phyloP scores from a whole-genome alignment of 2,888 invertebrate genomes.

The Muschampia plurimacula region DNA sequence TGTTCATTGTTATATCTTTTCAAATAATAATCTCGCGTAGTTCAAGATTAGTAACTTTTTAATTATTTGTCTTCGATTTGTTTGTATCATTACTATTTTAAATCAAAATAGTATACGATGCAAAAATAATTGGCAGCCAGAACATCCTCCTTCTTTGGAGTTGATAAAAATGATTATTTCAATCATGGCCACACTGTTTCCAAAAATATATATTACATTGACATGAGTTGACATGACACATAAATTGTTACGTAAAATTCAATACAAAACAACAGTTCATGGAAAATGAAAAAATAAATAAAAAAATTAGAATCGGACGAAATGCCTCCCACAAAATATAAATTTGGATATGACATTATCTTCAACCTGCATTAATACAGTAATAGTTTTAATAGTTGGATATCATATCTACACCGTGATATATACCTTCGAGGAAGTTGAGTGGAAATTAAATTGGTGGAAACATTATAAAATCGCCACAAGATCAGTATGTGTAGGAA shows the following conservation, averaged over 20 bases:
- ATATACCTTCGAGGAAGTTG: conserved; percentile 53
- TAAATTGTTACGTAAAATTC: conserved; percentile 5
- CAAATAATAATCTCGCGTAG: too few species aligned
- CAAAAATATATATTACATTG: not conserved
- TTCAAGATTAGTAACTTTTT: too few species aligned
- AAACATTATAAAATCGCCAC: conserved; percentile 48
- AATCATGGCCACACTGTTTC: not conserved
- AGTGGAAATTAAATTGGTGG: conserved; percentile 32
- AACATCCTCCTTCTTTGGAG: not conserved
- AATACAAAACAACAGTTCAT: conserved; percentile 47
- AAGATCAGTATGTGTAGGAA: conserved; percentile 57
- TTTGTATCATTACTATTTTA: too few species aligned
- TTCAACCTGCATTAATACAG: conserved; percentile 53
- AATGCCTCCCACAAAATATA: conserved; percentile 56
- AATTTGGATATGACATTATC: conserved; percentile 63
- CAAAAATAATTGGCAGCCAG: not conserved
- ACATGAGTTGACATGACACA: not conserved
- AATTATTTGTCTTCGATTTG: too few species aligned
- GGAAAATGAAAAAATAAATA: conserved; percentile 44
- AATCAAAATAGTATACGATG: too few species aligned
- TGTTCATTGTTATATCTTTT: too few species aligned
- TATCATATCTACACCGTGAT: conserved; percentile 60
- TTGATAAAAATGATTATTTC: not conserved
- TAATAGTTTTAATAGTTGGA: conserved; percentile 57
- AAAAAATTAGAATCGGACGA: conserved; percentile 58